Evolutionary conservation across 92 coral and sea anemone species (phyloP).

Genomic region (Porites lobata): DNA sequence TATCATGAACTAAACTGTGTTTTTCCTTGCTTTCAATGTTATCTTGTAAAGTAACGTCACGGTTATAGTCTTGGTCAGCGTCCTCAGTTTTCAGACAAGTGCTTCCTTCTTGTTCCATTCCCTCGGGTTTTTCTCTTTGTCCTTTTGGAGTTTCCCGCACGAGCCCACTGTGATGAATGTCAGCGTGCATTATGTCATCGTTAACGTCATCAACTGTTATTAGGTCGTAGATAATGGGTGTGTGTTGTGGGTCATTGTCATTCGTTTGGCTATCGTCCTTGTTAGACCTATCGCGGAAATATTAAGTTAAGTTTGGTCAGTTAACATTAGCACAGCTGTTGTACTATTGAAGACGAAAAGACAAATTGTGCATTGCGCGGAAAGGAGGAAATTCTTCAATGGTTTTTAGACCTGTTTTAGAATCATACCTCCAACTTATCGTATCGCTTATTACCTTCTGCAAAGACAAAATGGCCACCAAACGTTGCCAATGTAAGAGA

Average conservation of each 20-base stretch:
- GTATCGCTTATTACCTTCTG: too few relatives aligned
- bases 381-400: too few relatives aligned
- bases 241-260: conserved; percentile 20
- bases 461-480: too few relatives aligned
- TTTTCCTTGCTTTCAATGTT: background rate
- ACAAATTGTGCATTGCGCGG: too few relatives aligned
- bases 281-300: conserved; percentile 23
- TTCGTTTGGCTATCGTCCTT: conserved; percentile 28
- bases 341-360: too few relatives aligned
- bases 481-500: too few relatives aligned
- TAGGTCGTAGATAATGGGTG: conserved; percentile 33
- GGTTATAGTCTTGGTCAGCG: background rate
- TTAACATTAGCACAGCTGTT: too few relatives aligned
- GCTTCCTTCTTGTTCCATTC: conserved; percentile 37
- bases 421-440: too few relatives aligned
- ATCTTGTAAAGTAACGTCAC: background rate
- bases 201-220: conserved; percentile 33
- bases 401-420: too few relatives aligned
- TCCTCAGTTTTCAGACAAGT: background rate
- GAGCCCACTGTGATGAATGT: conserved; percentile 64
- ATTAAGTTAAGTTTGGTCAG: background rate
- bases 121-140: conserved; percentile 77
- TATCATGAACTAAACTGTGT: background rate
- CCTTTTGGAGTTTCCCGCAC: conserved; percentile 66
- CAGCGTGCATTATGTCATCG: conserved; percentile 14